Base-by-base conservation (phyloP, 1,140 invertebrate genomes). In the Drosophila punjabiensis region DNA sequence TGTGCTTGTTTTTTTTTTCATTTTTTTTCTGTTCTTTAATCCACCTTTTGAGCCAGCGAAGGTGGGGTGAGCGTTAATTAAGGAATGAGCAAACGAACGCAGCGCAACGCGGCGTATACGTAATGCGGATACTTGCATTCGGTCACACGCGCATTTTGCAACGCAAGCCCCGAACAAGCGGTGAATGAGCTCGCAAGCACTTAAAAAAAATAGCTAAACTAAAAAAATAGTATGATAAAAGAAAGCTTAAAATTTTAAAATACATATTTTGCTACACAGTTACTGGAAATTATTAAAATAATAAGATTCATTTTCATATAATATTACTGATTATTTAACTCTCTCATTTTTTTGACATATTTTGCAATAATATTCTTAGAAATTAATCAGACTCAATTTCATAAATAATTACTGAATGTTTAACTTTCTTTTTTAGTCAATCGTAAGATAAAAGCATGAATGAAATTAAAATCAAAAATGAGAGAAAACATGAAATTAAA, bases 81-180 rank as follows among this genome's bases (percentile, higher is more conserved):
- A 89, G 75, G 65, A 70, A 65, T 37, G 59, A 65, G 62, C 66
- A 30, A 69, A 47, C 50, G 66, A 64, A 74, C 59, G 60, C 63
- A 58, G 35, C 50, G 67, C 39, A 76, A 85, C 79, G 74, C 73
- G 79, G 74, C 85, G 85, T 89, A 89, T 90, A 89, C 85, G 85
- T 89, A 82, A 90, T 89, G 75, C 76, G 70, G 56, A 58, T 65
- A 71, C 81, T 89, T 60, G 83, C 86, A 69, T 82, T 89, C 68
- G 86, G 82, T 61, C 81, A 81, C 84, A 85, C 86, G 85, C 85
- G 86, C 86, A 82, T 79, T 84, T 58, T 74, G 74, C 71, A 69
- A 60, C 82, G 59, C 43, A 39, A 48, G 39, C 45, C 69, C 18
- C 64, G 76, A 74, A 67, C 73, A 70, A 67, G 65, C 76, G 60